These are phyloP conservation scores for Psococerastis gibbosa DNA, from an alignment of 2,888 invertebrate genomes.

Conservation along the genomic window DNA sequence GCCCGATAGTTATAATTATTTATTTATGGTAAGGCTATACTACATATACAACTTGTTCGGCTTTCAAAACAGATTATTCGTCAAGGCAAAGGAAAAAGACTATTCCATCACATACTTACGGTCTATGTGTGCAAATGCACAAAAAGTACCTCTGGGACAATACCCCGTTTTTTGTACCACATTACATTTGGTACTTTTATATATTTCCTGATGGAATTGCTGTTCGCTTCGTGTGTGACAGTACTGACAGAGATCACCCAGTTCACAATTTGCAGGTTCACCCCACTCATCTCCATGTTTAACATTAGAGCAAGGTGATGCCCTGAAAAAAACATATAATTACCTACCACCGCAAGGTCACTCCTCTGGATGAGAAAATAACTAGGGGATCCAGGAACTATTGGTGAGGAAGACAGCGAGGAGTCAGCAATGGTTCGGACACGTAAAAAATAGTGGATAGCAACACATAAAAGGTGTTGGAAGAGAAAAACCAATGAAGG, in stretches of 20 bases:
- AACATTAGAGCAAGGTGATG: constrained; percentile 96
- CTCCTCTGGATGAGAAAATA: too few species aligned
- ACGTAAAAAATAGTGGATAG: too few species aligned
- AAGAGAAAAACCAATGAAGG: too few species aligned
- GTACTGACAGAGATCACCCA: constrained; percentile 87
- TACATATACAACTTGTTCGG: constrained; percentile 5
- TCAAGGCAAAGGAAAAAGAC: too few species aligned
- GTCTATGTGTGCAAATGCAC: constrained; percentile 98
- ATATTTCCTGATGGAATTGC: constrained; percentile 99
- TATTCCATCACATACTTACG: constrained; percentile 55
- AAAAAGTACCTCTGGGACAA: constrained; percentile 95
- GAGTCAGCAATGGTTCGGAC: too few species aligned
- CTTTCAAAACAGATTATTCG: constrained; percentile 22
- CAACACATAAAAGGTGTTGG: too few species aligned
- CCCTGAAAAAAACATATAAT: constrained; percentile 36
- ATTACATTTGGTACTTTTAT: constrained; percentile 98
- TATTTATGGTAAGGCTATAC: too few species aligned
- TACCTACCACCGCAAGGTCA: too few species aligned
- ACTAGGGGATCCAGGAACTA: too few species aligned
- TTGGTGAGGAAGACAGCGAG: too few species aligned
- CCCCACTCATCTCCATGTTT: constrained; percentile 99
- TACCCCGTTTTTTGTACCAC: constrained; percentile 97
- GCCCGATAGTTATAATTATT: too few species aligned
- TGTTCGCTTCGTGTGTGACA: constrained; percentile 98
- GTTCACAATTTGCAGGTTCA: constrained; percentile 91